Percentiles rank a stretch among this genome's conserved stretches.
Evolutionary conservation across 2,113 vertebrate species (phyloP).

Genomic region (Rhadina sibilatrix): DNA sequence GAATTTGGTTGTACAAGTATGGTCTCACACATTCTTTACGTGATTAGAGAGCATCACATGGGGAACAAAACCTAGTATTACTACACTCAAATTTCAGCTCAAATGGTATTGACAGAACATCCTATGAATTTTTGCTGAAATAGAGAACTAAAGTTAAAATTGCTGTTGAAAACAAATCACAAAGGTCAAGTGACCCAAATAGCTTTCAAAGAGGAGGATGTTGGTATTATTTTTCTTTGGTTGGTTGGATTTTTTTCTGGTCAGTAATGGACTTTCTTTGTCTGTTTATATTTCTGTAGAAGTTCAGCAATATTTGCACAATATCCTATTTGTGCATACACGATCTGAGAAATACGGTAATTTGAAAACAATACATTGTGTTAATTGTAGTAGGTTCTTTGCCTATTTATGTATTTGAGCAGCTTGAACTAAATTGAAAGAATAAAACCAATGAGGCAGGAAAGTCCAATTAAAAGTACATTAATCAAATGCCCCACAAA

Average conservation of each 20-base stretch:
- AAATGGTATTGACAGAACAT: not conserved
- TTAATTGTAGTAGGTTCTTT: constrained; percentile 48
- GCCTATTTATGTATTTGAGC: constrained; percentile 33
- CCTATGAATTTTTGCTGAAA: not conserved
- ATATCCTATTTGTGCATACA: not conserved
- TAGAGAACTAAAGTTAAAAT: not conserved
- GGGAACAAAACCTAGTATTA: not conserved
- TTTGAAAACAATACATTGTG: constrained; percentile 11
- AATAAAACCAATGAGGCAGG: constrained; percentile 60
- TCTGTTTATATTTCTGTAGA: not conserved
- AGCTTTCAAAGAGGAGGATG: not conserved
- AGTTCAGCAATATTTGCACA: not conserved
- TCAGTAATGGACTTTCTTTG: not conserved
- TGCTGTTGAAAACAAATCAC: not conserved
- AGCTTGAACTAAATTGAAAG: constrained; percentile 54
- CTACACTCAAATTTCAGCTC: not conserved
- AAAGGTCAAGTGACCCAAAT: not conserved
- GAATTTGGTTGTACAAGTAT: not conserved
- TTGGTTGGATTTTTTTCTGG: not conserved
- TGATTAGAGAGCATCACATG: not conserved
- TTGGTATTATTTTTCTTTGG: not conserved
- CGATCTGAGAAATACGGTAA: constrained; percentile 10
- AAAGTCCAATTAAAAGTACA: constrained; percentile 55
- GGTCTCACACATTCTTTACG: not conserved
- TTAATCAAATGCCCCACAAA: constrained; percentile 59